These are phyloP conservation scores for Drosophila ananassae DNA, from an alignment of 1,140 invertebrate genomes.

Conservation along the genomic window DNA sequence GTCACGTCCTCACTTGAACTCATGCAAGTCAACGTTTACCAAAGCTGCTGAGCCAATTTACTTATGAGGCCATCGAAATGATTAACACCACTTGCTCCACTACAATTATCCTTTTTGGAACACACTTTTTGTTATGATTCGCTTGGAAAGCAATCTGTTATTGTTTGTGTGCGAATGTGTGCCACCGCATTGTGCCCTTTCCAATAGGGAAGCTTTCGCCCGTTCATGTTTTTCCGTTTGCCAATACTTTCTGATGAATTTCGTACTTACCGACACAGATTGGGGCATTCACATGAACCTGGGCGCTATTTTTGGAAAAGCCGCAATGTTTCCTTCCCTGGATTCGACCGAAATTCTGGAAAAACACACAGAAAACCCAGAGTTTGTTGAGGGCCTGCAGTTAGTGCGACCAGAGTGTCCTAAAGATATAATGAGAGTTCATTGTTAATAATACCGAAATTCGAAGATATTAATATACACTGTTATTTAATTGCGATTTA, in stretches of 20 bases:
- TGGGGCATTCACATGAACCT: slow-evolving; percentile 12
- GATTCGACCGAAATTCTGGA: slow-evolving; percentile 12
- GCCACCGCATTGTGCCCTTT: slow-evolving; percentile 34
- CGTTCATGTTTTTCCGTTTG: slow-evolving; percentile 21
- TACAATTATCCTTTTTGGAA: not conserved
- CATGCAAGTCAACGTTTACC: too few species aligned
- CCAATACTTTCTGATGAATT: not conserved
- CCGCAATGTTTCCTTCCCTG: not conserved
- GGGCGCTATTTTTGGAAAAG: slow-evolving; percentile 5
- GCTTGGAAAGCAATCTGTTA: slow-evolving; percentile 18
- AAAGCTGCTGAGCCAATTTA: not conserved
- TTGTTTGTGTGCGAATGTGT: slow-evolving; percentile 46
- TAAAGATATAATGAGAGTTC: not conserved
- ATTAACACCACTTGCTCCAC: not conserved
- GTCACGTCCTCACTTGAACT: slow-evolving; percentile 7
- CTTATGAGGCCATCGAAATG: not conserved
- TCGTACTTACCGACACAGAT: slow-evolving; percentile 16
- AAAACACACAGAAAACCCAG: slow-evolving; percentile 43
- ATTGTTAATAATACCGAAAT: not conserved
- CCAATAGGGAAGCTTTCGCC: slow-evolving; percentile 28
- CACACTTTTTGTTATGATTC: slow-evolving; percentile 36
- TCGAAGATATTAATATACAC: not conserved
- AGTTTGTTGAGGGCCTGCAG: slow-evolving; percentile 6
- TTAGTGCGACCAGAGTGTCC: slow-evolving; percentile 11
- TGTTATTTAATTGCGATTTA: not conserved